These are phyloP conservation scores for Spisula subtruncata DNA, from an alignment of 2,888 invertebrate genomes.

Conservation along the genomic window DNA sequence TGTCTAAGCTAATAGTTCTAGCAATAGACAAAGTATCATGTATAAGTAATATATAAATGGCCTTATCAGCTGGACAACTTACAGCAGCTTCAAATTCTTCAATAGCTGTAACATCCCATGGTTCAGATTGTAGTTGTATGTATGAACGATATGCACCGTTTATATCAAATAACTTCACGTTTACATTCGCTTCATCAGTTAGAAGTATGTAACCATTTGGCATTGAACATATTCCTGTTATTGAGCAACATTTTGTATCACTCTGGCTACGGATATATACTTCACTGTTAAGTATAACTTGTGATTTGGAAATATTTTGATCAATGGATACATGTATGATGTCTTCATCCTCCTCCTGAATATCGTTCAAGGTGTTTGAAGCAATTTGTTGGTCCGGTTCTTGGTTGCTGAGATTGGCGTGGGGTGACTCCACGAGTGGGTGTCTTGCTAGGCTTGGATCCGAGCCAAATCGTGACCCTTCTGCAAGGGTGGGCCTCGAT, in stretches of 20 bases:
- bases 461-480: not conserved
- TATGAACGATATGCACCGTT: slow-evolving; percentile 25
- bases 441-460: not conserved
- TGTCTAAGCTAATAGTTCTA: slow-evolving; percentile 43
- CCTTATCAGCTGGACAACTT: slow-evolving; percentile 41
- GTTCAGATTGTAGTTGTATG: slow-evolving; percentile 42
- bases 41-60: slow-evolving; percentile 40
- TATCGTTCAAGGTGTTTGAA: slow-evolving; percentile 49
- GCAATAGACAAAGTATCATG: slow-evolving; percentile 22
- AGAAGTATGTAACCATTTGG: slow-evolving; percentile 51
- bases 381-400: not conserved
- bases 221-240: slow-evolving; percentile 49
- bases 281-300: slow-evolving; percentile 17
- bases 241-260: slow-evolving; percentile 46
- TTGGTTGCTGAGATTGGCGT: not conserved
- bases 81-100: slow-evolving; percentile 52
- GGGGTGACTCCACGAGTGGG: not conserved
- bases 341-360: slow-evolving; percentile 60
- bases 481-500: not conserved
- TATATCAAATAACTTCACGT: slow-evolving; percentile 60
- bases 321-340: slow-evolving; percentile 18
- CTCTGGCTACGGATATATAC: slow-evolving; percentile 33
- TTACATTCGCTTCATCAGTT: slow-evolving; percentile 54
- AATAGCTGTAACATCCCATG: slow-evolving; percentile 57
- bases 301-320: slow-evolving; percentile 33